Evolutionary conservation across 2,113 vertebrate genomes (phyloP).

Genomic region (Chionis minor): DNA sequence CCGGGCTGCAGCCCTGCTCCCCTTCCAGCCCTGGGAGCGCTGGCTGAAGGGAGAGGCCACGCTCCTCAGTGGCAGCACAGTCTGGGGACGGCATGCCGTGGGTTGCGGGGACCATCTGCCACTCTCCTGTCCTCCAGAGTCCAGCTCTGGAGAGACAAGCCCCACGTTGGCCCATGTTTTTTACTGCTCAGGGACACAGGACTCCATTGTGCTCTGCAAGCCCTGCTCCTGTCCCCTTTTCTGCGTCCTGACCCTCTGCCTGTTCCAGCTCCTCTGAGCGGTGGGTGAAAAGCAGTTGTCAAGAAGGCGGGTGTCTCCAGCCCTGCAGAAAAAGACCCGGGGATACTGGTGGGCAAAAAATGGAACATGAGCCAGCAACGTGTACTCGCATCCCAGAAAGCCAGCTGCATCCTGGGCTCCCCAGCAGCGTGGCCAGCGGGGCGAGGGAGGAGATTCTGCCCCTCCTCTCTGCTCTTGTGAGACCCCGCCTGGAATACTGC

Average conservation of each 20-base stretch:
- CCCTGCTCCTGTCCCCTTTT: neutral
- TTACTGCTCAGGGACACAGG: rapidly evolving
- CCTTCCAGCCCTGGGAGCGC: no score
- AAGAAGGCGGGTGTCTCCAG: neutral
- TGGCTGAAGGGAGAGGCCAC: neutral
- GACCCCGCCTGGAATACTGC: rapidly evolving
- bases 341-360: neutral
- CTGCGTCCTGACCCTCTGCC: neutral
- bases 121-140: neutral
- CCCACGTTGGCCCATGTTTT: rapidly evolving
- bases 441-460: rapidly evolving
- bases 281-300: neutral
- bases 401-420: rapidly evolving
- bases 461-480: rapidly evolving
- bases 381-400: rapidly evolving
- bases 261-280: neutral
- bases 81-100: rapidly evolving
- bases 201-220: neutral
- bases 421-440: rapidly evolving
- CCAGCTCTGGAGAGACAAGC: rapidly evolving
- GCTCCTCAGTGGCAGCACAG: rapidly evolving
- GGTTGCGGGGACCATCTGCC: neutral
- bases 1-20: neutral
- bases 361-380: rapidly evolving
- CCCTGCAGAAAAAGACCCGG: neutral